A percentile compares a stretch with the other conserved stretches of the same genome.
These are phyloP conservation scores for Willisornis vidua DNA, from an alignment of 2,113 vertebrate species.

Conservation along the genomic window DNA sequence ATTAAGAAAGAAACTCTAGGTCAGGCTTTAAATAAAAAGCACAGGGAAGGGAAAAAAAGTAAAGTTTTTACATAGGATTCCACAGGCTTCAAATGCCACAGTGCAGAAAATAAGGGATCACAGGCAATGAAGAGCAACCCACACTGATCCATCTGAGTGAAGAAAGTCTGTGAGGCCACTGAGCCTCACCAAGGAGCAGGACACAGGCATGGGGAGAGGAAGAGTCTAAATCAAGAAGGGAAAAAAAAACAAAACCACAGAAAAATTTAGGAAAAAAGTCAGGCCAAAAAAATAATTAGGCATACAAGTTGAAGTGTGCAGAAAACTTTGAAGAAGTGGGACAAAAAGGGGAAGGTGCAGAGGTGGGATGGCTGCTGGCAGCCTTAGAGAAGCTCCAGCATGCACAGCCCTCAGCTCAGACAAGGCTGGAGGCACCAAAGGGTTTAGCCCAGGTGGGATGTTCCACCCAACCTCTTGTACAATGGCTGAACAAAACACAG, in stretches of 20 bases:
- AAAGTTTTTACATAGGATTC: background rate
- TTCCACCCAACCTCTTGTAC: background rate
- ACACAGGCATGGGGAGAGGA: background rate
- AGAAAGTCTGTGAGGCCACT: background rate
- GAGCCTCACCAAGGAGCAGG: fast-evolving
- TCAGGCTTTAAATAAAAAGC: background rate
- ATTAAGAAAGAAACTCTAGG: background rate
- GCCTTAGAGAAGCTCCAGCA: fast-evolving
- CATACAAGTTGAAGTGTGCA: background rate
- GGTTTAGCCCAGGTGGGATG: background rate
- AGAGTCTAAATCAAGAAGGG: background rate
- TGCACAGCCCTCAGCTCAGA: fast-evolving
- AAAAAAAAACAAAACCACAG: background rate
- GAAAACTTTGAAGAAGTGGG: background rate
- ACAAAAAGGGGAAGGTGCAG: background rate
- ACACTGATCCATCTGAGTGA: background rate
- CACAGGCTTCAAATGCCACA: background rate
- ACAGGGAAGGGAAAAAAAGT: background rate
- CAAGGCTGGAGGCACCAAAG: too few relatives aligned
- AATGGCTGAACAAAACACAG: background rate
- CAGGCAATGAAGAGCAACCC: background rate
- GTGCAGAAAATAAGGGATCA: background rate
- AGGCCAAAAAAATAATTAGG: background rate
- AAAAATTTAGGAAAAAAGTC: background rate
- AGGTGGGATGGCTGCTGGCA: background rate